phyloP scores from a whole-genome alignment of 2,113 vertebrate species.

The Esox niger region DNA sequence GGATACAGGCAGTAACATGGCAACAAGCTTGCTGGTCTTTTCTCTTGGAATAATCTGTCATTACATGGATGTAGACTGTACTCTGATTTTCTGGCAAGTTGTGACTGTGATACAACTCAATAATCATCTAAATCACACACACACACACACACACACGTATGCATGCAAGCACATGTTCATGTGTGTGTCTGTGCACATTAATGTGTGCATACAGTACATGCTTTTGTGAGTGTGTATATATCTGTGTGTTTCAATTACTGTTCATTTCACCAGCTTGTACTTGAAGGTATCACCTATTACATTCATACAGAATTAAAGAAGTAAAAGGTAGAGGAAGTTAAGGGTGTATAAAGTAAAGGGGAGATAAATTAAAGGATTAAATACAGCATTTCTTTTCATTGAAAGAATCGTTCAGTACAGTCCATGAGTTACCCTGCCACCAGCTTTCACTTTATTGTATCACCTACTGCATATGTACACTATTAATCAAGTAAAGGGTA shows the following conservation, averaged over 20 bases:
- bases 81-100: not conserved
- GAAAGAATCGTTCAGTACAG: no score
- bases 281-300: not conserved
- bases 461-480: no score
- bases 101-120: not conserved
- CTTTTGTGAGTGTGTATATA: not conserved
- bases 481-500: no score
- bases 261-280: not conserved
- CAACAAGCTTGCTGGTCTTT: conserved; percentile 61
- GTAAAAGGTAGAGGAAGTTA: not conserved
- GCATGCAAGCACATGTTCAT: not conserved
- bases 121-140: not conserved
- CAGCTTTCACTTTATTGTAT: no score
- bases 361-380: no score
- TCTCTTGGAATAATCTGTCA: conserved; percentile 51
- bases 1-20: conserved; percentile 56
- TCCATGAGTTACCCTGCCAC: no score
- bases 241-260: not conserved
- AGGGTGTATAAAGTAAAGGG: no score
- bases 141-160: not conserved
- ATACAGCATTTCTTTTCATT: no score
- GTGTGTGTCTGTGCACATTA: not conserved
- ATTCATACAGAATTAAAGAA: not conserved
- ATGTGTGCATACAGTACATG: not conserved
- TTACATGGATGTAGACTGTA: not conserved